A percentile compares a stretch with the other conserved stretches of the same genome.
phyloP scores from a whole-genome alignment of 2,888 invertebrate genomes.

The Xiphydria camelus region DNA sequence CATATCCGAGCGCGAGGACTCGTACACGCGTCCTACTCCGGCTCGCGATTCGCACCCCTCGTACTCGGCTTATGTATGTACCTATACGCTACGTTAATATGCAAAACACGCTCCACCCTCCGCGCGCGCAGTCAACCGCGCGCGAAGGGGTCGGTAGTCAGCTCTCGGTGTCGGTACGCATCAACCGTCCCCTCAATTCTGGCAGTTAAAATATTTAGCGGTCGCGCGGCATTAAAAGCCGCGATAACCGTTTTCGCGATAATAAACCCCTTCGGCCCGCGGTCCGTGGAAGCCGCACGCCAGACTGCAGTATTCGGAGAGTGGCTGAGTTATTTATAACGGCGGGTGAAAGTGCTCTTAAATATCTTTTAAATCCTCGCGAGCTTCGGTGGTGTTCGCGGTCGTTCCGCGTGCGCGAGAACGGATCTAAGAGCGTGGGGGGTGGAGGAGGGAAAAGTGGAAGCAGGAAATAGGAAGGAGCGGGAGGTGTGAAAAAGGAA shows the following conservation, averaged over 20 bases:
- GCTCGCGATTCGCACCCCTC: too few species aligned
- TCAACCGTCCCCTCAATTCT: not conserved
- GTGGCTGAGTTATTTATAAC: not conserved
- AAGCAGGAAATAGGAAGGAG: not conserved
- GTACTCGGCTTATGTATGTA: too few species aligned
- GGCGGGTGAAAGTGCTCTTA: not conserved
- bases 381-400: not conserved
- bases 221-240: not conserved
- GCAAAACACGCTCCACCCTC: too few species aligned
- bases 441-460: not conserved
- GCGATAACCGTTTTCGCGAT: not conserved
- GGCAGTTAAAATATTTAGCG: not conserved
- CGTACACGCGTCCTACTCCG: too few species aligned
- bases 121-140: too few species aligned
- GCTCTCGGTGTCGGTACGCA: too few species aligned
- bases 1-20: too few species aligned
- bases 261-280: not conserved
- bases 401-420: not conserved
- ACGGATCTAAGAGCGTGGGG: not conserved
- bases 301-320: not conserved
- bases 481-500: not conserved
- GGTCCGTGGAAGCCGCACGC: not conserved
- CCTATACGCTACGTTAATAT: too few species aligned
- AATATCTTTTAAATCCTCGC: not conserved
- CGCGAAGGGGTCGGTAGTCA: too few species aligned